Conservation (phyloP, 2,888 invertebrate genomes). For the Clitarchus hookeri region DNA sequence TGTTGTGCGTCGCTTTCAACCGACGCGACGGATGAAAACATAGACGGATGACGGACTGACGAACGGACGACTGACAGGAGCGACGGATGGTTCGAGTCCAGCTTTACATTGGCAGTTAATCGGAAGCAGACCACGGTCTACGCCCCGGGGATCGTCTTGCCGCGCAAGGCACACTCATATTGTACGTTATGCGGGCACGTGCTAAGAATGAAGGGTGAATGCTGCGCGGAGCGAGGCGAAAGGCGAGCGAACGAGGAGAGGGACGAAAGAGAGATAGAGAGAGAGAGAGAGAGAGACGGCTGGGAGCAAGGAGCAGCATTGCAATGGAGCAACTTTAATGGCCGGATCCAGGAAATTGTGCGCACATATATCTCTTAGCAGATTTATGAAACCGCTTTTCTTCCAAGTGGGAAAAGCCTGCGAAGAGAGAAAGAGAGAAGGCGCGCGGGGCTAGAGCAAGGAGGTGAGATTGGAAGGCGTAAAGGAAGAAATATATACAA, state of each 20-base stretch:
- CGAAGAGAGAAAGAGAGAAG: constrained; percentile 39
- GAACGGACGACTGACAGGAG: no score
- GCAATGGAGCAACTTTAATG: constrained; percentile 62
- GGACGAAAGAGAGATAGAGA: constrained; percentile 24
- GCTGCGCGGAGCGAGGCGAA: not conserved
- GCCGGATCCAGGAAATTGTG: constrained; percentile 90
- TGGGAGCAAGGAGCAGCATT: constrained; percentile 38
- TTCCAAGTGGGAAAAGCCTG: constrained; percentile 58
- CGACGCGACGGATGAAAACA: no score
- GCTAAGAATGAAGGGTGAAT: not conserved
- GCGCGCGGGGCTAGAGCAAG: constrained; percentile 42
- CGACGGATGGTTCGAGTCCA: no score
- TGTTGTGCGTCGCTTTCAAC: no score
- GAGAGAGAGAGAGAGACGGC: constrained; percentile 32
- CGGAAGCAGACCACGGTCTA: no score
- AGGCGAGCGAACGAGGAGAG: constrained; percentile 12
- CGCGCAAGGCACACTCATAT: not conserved
- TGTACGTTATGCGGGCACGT: not conserved
- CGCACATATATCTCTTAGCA: constrained; percentile 87
- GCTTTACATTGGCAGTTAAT: no score
- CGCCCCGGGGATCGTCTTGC: not conserved
- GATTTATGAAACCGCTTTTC: constrained; percentile 87
- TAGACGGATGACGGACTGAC: no score
- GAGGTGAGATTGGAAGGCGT: constrained; percentile 41
- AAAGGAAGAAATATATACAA: constrained; percentile 42